Evolutionary conservation across 2,113 vertebrate species (phyloP), one percentile per base, ranked within the genome.

Genomic region (Gasterosteus aculeatus): DNA sequence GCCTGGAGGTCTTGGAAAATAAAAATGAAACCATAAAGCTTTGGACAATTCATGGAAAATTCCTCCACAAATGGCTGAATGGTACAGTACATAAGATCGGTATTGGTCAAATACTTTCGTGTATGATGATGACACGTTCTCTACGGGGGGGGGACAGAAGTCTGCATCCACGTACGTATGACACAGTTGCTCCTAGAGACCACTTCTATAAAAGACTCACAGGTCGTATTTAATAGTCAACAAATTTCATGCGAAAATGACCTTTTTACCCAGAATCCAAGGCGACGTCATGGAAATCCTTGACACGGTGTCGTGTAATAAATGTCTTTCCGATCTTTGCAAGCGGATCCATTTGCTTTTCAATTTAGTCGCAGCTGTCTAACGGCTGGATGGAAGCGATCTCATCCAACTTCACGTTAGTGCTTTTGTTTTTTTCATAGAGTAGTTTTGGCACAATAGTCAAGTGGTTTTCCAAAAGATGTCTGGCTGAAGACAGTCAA

Each of bases 311-410:
- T 19, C 29, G 46, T 71, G 26, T 57, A 66, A 46, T 38, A 44
- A 70, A 51, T 33, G 7, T 33, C 1, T 35, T 19, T 19, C 10
- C 2, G 4, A 8, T 42, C n/a, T 31, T 33, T 39, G 47, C 57
- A 41, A 42, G 58, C 47, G 18, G 35, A n/a, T 47, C 33, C 33
- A 8, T 46, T 7, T 31, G 19, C 51, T 31, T 72, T 66, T 81
- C 29, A 51, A 33, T 54, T 31, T 3, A 29, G 26, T 14, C 29
- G 47, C 60, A 71, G 67, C 42, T 63, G 38, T 78, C 51, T 72
- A 81, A 58, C 19, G 61, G 74, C 59, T 44, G 14, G n/a, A 38
- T 56, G 8, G 8, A 58, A 54, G 26, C 18, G 12, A 61, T n/a
- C 72, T 54, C 19, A 62, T 31, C 64, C 12, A 14, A 10, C 57